Evolutionary conservation across 2,888 invertebrate genomes (phyloP), one percentile per base, ranked within the genome.

Genomic region (Leptinotarsa peninsularis): DNA sequence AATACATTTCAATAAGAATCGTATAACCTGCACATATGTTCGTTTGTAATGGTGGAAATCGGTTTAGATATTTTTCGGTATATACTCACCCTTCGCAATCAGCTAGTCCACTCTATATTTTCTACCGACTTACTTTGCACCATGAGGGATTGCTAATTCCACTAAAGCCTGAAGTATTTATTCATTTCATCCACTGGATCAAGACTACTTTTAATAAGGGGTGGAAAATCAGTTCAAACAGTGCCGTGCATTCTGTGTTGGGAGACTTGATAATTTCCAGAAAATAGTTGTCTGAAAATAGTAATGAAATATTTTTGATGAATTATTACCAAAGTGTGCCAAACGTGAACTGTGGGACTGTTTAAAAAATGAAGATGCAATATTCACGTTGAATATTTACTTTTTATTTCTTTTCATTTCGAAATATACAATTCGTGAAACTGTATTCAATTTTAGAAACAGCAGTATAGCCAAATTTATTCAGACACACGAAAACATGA

Each of bases 21-120:
- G 87, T 87, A 88, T 88, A 88, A 88, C 87, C 87, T 85, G 87
- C 88, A 88, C 88, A 88, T 88, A 88, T 88, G 88, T 87, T 88
- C 87, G 87, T 83, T 84, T 87, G 82, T 83, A 84, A 85, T 82
- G 81, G 77, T 77, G 84, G 84, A 87, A 86, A 81, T 69, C 76
- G 86, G 81, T 85, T 83, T 86, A 71, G 86, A 83, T 56, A 49
- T 58, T 56, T 49, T 7, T 49, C 43, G 4, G 7, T 21, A 18
- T 18, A 4, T 15, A 43, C 13, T 4, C 13, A 15, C 66, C 49
- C 49, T 33, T 49, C 1, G 17, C 21, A 27, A 49, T n/a, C 49
- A 60, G 63, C 66, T 27, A 49, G 21, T 10, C 21, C 23, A 56
- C 71, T 86, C 87, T 71, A 86, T 83, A 82, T 81, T 86, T 84